Percentiles rank a stretch among this genome's conserved stretches.
Evolutionary conservation across 2,113 vertebrate species (phyloP).

Genomic region (Scomber japonicus): DNA sequence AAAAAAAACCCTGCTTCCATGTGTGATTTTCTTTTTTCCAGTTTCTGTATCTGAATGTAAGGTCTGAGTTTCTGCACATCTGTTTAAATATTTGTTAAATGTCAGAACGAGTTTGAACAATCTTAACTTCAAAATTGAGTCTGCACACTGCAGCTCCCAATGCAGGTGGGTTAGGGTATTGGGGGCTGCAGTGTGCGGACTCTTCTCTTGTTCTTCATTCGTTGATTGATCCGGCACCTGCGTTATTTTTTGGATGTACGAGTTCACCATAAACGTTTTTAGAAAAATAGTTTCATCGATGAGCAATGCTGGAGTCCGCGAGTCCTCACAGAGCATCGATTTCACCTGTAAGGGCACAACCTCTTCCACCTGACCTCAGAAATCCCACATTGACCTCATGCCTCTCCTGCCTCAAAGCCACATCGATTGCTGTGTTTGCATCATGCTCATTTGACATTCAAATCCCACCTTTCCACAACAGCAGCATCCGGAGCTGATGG

Average conservation of each 20-base stretch:
- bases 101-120: too few species aligned
- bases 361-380: background rate
- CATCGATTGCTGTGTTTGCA: slow-evolving; percentile 61
- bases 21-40: slow-evolving; percentile 11
- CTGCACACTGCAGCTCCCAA: too few species aligned
- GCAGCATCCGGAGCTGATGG: slow-evolving; percentile 51
- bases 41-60: background rate
- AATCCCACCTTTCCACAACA: slow-evolving; percentile 74
- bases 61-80: background rate
- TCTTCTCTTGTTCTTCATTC: too few species aligned
- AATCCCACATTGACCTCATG: slow-evolving; percentile 2
- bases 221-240: too few species aligned
- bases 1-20: slow-evolving; percentile 3
- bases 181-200: too few species aligned
- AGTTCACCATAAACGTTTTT: too few species aligned
- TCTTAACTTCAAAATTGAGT: too few species aligned
- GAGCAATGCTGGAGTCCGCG: too few species aligned
- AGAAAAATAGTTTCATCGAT: too few species aligned
- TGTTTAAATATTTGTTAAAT: background rate
- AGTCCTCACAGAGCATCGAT: background rate
- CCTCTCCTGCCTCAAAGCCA: background rate
- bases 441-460: slow-evolving; percentile 70
- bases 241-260: too few species aligned
- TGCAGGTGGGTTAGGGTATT: too few species aligned
- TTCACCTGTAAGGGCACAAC: background rate